Base-by-base conservation (phyloP, 2,113 vertebrate species). In the Phrynocephalus versicolor region DNA sequence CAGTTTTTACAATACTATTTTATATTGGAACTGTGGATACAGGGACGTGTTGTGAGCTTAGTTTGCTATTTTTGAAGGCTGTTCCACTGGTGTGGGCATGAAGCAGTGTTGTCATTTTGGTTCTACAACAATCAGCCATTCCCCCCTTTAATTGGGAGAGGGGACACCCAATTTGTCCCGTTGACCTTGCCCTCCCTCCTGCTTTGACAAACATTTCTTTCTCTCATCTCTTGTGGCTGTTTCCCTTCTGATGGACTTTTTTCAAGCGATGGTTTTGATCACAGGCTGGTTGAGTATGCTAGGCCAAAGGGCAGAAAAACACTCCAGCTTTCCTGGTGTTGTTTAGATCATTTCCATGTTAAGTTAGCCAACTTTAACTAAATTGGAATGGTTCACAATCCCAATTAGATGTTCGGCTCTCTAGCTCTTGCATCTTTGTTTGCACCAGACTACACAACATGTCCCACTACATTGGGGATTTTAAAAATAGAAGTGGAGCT, bases 1-100 rank as follows among this genome's bases (percentile, higher is more conserved):
- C 7, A 85, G 79, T 86, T 95, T 72, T 58, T 82, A 85, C 92
- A n/a, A n/a, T 87, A 93, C 93, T 90, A 41, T 33, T 93, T 62
- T 77, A 89, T 90, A 83, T 85, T 14, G 15, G 82, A 89, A 86
- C 77, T 87, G 62, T 3, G 82, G 77, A 79, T 90, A 37, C 90
- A 77, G 85, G 89, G 91, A 60, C 85, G n/a, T n/a, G n/a, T 88
- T 84, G n/a, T 35, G 60, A 79, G 77, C 55, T 85, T 79, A 71
- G 76, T 27, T 79, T 37, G 41, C 76, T 79, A n/a, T 71, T 85
- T 79, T 39, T 41, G 65, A 71, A 81, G 89, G 71, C 65, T 73
- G 58, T 71, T 81, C 21, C 70, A 79, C 41, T 85, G 79, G 33
- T 70, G 35, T 75, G 45, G 77, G 79, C 87, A 84, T 84, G 16